Evolutionary conservation across 2,113 vertebrate genomes (phyloP).

Genomic region (Bombycilla garrulus): DNA sequence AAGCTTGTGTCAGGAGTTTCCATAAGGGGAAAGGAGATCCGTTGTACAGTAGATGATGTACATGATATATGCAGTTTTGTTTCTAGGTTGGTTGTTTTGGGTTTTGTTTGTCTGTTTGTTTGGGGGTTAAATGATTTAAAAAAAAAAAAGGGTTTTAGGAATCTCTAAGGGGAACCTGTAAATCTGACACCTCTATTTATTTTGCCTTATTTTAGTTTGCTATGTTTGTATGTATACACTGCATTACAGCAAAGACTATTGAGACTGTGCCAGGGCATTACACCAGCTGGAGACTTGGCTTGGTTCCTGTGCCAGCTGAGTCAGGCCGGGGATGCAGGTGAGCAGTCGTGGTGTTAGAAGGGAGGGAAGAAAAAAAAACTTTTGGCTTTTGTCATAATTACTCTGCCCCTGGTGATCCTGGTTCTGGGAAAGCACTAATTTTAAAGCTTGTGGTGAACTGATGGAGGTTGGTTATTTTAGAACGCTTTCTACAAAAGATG

Average conservation of each 20-base stretch:
- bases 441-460: not conserved
- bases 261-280: constrained; percentile 69
- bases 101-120: constrained; percentile 49
- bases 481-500: not conserved
- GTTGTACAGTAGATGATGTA: constrained; percentile 79
- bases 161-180: constrained; percentile 82
- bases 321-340: not conserved
- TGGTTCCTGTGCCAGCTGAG: not conserved
- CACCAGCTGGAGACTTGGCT: not conserved
- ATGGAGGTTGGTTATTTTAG: not conserved
- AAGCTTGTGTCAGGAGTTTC: constrained; percentile 37
- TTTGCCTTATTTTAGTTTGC: constrained; percentile 89
- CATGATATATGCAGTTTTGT: constrained; percentile 81
- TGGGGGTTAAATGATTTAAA: constrained; percentile 20
- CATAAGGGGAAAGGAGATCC: constrained; percentile 5
- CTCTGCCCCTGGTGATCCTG: not conserved
- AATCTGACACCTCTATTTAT: constrained; percentile 90
- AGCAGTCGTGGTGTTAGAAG: not conserved
- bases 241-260: constrained; percentile 76
- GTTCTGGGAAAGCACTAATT: not conserved
- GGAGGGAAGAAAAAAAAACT: not conserved
- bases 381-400: not conserved
- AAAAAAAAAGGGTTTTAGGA: constrained; percentile 70
- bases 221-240: constrained; percentile 85
- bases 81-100: constrained; percentile 68